Evolutionary conservation across 2,797 vertebrate genomes (phyloP).

Genomic region (Otolemur crassicaudatus): DNA sequence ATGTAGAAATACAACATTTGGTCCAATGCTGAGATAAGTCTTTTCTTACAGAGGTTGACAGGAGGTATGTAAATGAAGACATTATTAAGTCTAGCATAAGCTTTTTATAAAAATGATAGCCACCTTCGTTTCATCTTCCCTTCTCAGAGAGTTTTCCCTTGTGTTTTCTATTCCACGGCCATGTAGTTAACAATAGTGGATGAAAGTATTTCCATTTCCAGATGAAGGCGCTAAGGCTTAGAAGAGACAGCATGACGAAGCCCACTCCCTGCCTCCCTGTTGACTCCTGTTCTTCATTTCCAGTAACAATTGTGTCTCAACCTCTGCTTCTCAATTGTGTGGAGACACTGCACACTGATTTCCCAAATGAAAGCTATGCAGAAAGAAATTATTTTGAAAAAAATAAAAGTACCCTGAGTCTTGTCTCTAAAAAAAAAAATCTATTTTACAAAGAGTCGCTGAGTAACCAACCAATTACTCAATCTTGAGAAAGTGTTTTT

Average conservation of each 20-base stretch:
- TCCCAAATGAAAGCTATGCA: background rate
- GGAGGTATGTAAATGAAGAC: background rate
- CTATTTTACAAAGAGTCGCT: background rate
- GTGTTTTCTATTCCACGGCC: background rate
- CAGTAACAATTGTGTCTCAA: background rate
- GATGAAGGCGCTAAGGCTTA: background rate
- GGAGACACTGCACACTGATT: background rate
- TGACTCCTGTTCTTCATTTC: background rate
- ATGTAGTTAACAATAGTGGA: background rate
- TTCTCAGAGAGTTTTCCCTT: background rate
- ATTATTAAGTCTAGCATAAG: background rate
- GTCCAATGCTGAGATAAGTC: background rate
- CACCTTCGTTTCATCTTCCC: background rate
- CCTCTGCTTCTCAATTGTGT: background rate
- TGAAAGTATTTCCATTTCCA: background rate
- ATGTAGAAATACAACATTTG: background rate
- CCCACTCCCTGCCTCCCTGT: accelerated
- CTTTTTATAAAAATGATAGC: background rate
- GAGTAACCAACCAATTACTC: background rate
- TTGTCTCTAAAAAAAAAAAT: background rate
- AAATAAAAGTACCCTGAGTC: background rate
- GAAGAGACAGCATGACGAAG: background rate
- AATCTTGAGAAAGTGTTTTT: background rate
- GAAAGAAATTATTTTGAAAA: background rate
- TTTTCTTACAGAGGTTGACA: background rate